phyloP scores from a whole-genome alignment of 2,113 vertebrate genomes.

The Onychorhynchus coronatus region DNA sequence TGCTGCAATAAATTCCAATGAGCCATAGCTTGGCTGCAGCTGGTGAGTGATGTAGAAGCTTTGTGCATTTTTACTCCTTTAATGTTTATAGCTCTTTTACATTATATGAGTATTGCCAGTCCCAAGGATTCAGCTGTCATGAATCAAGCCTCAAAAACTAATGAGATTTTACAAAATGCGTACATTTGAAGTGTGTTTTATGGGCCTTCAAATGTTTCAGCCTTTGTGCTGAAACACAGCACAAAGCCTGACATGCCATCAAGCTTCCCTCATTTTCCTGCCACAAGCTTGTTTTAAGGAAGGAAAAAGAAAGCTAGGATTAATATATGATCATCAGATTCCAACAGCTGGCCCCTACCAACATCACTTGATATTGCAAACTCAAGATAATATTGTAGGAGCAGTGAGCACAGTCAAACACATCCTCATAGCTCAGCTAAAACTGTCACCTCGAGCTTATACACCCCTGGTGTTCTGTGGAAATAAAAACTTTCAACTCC shows the following conservation, averaged over 20 bases:
- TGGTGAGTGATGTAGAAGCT: constrained; percentile 4
- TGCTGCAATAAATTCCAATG: constrained; percentile 46
- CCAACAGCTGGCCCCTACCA: background rate
- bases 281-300: background rate
- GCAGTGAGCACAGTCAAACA: background rate
- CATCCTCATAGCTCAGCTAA: background rate
- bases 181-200: background rate
- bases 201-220: background rate
- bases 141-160: constrained; percentile 32
- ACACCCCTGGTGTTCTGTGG: background rate
- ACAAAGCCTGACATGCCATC: background rate
- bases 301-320: background rate
- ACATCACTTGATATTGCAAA: background rate
- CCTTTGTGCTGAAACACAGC: background rate
- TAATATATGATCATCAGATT: background rate
- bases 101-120: constrained; percentile 11
- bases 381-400: background rate
- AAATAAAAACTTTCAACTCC: background rate
- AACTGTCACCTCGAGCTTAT: background rate
- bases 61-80: constrained; percentile 33
- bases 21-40: constrained; percentile 25
- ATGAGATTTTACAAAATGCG: constrained; percentile 3
- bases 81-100: constrained; percentile 50
- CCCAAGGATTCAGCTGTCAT: background rate
- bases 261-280: background rate